Percentiles rank a stretch among this genome's conserved stretches.
Conservation (phyloP, 2,888 invertebrate genomes). For the Pedicia rivosa region DNA sequence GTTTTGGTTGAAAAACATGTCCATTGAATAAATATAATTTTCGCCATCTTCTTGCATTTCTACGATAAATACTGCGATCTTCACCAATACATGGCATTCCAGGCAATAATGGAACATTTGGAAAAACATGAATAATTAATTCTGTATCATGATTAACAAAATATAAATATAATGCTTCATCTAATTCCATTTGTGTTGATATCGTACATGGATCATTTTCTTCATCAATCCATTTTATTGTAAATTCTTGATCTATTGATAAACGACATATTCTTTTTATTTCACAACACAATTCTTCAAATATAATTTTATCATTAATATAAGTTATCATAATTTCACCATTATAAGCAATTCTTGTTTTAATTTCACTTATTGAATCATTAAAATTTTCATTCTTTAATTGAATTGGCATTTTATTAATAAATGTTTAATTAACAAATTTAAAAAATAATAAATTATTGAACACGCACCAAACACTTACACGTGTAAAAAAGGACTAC, state of each 20-base stretch:
- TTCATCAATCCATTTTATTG: constrained; percentile 96
- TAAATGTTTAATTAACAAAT: no score
- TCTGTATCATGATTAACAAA: constrained; percentile 87
- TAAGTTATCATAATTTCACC: constrained; percentile 75
- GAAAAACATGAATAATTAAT: constrained; percentile 82
- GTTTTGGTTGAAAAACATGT: constrained; percentile 96
- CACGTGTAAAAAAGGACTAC: no score
- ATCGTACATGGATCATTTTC: constrained; percentile 94
- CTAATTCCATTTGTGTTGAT: constrained; percentile 78
- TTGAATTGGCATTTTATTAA: no score
- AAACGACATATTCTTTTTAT: constrained; percentile 82
- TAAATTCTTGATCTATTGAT: constrained; percentile 61
- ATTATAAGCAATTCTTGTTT: constrained; percentile 69
- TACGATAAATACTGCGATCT: constrained; percentile 97
- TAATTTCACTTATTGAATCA: constrained; percentile 50
- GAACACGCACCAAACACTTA: no score
- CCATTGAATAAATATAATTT: constrained; percentile 98
- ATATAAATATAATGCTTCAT: constrained; percentile 80
- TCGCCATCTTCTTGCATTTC: constrained; percentile 96
- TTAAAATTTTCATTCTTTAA: constrained; percentile 43
- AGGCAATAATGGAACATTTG: no score
- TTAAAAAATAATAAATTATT: no score
- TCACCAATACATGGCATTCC: no score
- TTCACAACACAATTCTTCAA: constrained; percentile 66
- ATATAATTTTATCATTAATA: constrained; percentile 61